Evolutionary conservation across 2,888 invertebrate genomes (phyloP).

Genomic region (Tipula unca): DNA sequence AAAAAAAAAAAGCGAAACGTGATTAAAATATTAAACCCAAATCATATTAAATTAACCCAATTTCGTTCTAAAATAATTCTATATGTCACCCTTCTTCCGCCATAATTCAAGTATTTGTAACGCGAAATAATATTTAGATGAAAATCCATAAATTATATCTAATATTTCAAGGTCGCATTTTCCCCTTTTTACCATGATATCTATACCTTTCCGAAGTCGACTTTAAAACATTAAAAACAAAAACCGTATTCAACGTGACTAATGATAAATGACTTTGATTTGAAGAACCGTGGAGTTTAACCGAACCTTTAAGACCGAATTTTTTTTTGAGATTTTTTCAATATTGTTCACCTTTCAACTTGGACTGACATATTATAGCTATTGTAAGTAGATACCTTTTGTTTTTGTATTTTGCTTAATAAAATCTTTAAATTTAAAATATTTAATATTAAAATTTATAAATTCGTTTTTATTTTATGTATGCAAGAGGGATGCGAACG

Average conservation of each 20-base stretch:
- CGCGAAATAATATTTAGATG: not conserved
- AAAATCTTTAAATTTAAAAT: not conserved
- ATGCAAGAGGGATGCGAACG: not conserved
- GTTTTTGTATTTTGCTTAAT: not conserved
- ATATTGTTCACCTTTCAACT: not conserved
- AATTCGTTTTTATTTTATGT: not conserved
- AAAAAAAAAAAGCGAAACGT: not conserved
- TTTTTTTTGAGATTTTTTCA: no score
- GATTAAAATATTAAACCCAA: not conserved
- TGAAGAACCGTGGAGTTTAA: not conserved
- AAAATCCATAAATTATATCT: not conserved
- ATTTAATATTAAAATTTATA: not conserved
- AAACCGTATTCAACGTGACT: not conserved
- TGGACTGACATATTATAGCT: not conserved
- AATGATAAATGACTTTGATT: not conserved
- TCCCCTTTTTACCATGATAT: not conserved
- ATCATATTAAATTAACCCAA: not conserved
- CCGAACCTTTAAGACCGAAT: not conserved
- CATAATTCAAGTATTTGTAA: not conserved
- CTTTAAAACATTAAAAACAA: not conserved
- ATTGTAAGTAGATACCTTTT: not conserved
- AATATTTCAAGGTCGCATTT: not conserved
- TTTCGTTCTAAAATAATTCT: not conserved
- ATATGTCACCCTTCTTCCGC: not conserved
- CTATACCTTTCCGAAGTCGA: not conserved